These are phyloP conservation scores for Cephus rjabovi DNA, from an alignment of 2,888 invertebrate genomes.

Conservation along the genomic window DNA sequence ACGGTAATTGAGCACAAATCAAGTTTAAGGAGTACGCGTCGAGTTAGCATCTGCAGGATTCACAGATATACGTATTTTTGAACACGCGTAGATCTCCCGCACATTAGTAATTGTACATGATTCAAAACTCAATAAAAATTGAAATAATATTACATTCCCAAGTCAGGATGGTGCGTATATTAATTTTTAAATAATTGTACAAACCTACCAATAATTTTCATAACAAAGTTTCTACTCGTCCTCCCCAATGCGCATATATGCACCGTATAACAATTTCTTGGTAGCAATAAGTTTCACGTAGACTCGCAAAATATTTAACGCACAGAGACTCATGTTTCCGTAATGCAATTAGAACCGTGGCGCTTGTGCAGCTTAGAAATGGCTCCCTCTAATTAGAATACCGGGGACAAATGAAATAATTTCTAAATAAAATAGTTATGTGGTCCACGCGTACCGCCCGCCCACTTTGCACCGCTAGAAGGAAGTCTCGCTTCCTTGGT, in stretches of 20 bases:
- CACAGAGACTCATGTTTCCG: constrained; percentile 60
- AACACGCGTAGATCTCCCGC: background rate
- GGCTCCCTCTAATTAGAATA: constrained; percentile 57
- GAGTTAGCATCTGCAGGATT: constrained; percentile 38
- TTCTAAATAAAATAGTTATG: constrained; percentile 45
- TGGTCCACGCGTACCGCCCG: background rate
- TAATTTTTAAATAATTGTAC: background rate
- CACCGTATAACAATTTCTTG: constrained; percentile 41
- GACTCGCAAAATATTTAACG: constrained; percentile 33
- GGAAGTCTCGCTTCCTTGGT: constrained; percentile 22
- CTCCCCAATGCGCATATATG: background rate
- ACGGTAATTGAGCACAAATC: constrained; percentile 67
- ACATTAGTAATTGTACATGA: background rate
- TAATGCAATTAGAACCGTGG: constrained; percentile 62
- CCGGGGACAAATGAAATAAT: constrained; percentile 53
- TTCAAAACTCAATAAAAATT: background rate
- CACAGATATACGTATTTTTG: constrained; percentile 18
- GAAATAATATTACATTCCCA: background rate
- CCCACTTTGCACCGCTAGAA: constrained; percentile 18
- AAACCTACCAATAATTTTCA: background rate
- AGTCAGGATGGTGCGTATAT: background rate
- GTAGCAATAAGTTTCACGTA: constrained; percentile 50
- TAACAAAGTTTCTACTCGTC: background rate
- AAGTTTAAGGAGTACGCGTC: constrained; percentile 60
- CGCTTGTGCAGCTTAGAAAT: constrained; percentile 50